Conservation (phyloP, 2,797 vertebrate species). For the Mormyrus proboscirostris region DNA sequence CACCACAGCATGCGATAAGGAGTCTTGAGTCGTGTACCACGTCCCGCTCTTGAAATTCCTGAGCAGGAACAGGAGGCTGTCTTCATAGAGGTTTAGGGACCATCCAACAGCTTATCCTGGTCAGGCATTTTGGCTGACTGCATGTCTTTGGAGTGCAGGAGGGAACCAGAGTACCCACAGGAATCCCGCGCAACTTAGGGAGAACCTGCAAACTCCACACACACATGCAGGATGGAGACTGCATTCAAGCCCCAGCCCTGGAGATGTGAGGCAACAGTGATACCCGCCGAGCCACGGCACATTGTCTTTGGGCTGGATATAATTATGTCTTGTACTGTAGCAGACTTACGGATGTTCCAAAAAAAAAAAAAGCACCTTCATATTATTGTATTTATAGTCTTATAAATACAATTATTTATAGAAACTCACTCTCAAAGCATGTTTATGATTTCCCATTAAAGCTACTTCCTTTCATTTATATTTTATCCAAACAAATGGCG, state of each 20-base stretch:
- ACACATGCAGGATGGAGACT: background rate
- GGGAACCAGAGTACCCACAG: background rate
- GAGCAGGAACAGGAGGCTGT: background rate
- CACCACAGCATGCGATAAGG: background rate
- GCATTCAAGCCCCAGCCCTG: background rate
- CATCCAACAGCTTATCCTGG: background rate
- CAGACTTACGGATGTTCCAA: background rate
- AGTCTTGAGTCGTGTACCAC: background rate
- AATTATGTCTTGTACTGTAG: background rate
- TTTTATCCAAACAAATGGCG: slow-evolving; percentile 14
- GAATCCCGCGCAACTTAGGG: background rate
- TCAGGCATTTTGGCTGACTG: background rate
- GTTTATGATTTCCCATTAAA: slow-evolving; percentile 8
- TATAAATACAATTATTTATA: background rate
- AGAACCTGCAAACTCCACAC: background rate
- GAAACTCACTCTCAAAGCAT: background rate
- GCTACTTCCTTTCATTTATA: slow-evolving; percentile 4
- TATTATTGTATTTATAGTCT: background rate
- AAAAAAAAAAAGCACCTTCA: background rate
- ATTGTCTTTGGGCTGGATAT: background rate
- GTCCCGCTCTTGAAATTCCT: background rate
- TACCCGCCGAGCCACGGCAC: background rate
- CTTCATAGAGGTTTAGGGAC: background rate
- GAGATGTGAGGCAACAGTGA: background rate
- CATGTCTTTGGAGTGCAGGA: background rate